phyloP scores from a whole-genome alignment of 2,888 invertebrate genomes.

The Brassicogethes aeneus region DNA sequence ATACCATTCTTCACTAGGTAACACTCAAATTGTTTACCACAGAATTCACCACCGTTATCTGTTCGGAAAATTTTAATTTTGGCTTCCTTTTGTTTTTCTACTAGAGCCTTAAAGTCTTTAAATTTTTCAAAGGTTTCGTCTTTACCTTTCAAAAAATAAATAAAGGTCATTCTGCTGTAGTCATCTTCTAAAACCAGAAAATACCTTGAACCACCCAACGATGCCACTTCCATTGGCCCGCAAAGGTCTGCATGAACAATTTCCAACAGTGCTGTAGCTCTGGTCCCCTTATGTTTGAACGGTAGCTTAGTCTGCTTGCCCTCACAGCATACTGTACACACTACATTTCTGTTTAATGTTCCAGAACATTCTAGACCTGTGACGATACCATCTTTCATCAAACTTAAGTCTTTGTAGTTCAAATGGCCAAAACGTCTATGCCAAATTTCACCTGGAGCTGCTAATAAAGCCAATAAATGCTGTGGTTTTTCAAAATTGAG shows the following conservation, averaged over 20 bases:
- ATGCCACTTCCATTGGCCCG: no score
- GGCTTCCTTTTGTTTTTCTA: slow-evolving; percentile 17
- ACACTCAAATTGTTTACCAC: slow-evolving; percentile 9
- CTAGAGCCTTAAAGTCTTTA: slow-evolving; percentile 17
- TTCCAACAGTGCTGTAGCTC: slow-evolving; percentile 19
- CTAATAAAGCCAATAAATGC: background rate
- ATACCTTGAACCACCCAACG: slow-evolving; percentile 20
- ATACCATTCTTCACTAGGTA: slow-evolving; percentile 12
- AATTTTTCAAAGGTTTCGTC: slow-evolving; percentile 15
- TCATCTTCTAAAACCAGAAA: slow-evolving; percentile 28
- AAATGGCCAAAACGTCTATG: slow-evolving; percentile 16
- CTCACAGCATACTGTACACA: slow-evolving; percentile 17
- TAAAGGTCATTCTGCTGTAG: slow-evolving; percentile 15
- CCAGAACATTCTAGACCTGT: background rate
- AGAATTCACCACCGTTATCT: slow-evolving; percentile 23
- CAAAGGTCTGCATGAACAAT: slow-evolving; percentile 24
- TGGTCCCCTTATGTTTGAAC: slow-evolving; percentile 15
- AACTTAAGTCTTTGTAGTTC: slow-evolving; percentile 6
- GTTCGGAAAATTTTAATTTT: slow-evolving; percentile 20
- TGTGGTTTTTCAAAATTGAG: slow-evolving; percentile 8
- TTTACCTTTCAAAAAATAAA: no score
- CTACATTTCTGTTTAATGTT: background rate
- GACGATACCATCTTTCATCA: slow-evolving; percentile 5
- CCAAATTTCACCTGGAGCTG: slow-evolving; percentile 11
- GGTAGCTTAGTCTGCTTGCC: slow-evolving; percentile 24